Base-by-base conservation (phyloP, 2,113 vertebrate genomes). In the Brachionichthys hirsutus region DNA sequence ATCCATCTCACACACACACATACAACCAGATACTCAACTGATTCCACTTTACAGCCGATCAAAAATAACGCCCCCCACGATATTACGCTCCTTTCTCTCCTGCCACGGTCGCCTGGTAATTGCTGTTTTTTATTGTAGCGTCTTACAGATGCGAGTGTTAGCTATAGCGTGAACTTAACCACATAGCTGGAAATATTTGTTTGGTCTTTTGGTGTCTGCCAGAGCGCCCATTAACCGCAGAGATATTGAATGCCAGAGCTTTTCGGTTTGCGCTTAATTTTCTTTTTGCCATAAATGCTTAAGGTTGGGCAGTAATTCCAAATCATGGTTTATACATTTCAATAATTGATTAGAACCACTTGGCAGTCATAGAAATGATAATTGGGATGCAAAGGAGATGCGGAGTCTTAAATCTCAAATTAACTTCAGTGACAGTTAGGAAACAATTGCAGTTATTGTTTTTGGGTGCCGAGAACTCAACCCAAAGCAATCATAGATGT, bases 111-210 rank as follows among this genome's bases (percentile, higher is more conserved):
- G 35, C 48, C 34, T 12, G 4, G 84, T 85, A 85, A 87, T 86
- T 85, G 78, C 66, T 56, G 51, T 80, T 83, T 30, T 88, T 82
- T 83, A 83, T 81, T 82, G 77, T 79, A 43, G 73, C 65, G 74
- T 84, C 78, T 81, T 71, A 78, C 54, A 53, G 66, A 62, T 76
- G 81, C 18, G 48, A 85, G 80, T 78, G 82, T 83, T 85, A 78
- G 69, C 78, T 81, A 79, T 67, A 80, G 74, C 65, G 56, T 73
- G 66, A 74, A 69, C 69, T 64, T 49, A 67, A 71, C 58, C 34
- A 15, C 57, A 45, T 47, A 24, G 48, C 56, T 67, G 64, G 51
- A 77, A 81, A 75, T 71, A 65, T 72, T 71, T 73, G 70, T 63
- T 60, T 9, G 34, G 41, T 64, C 40, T 68, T 57, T 53, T 50